phyloP scores from a whole-genome alignment of 1,140 invertebrate species.

The Drosophila rufa region DNA sequence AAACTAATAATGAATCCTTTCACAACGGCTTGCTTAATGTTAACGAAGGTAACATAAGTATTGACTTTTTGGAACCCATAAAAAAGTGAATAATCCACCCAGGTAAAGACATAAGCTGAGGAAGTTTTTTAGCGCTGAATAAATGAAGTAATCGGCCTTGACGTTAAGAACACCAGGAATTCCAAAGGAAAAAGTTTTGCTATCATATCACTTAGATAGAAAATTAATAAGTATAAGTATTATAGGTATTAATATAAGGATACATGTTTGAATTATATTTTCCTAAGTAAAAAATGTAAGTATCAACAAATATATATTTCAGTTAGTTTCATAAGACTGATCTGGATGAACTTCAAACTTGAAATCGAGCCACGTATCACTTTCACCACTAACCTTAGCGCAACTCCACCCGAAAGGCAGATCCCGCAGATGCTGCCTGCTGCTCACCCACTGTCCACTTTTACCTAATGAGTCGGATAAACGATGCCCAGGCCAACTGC shows the following conservation, averaged over 20 bases:
- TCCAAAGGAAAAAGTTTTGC: neutral
- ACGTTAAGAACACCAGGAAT: neutral
- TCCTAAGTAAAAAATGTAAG: too few species aligned
- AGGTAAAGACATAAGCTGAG: neutral
- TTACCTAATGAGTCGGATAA: conserved; percentile 75
- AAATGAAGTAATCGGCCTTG: neutral
- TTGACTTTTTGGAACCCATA: conserved; percentile 16
- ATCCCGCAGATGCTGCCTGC: conserved; percentile 2
- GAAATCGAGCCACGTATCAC: too few species aligned
- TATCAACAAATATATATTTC: too few species aligned
- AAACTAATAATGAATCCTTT: conserved; percentile 17
- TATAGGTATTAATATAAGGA: too few species aligned
- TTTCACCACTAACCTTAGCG: neutral
- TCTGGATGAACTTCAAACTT: neutral
- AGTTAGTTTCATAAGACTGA: too few species aligned
- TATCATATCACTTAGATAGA: neutral
- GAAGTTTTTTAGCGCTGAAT: neutral
- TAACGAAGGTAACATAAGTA: neutral
- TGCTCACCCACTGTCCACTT: conserved; percentile 54
- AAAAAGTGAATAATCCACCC: neutral
- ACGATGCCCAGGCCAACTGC: conserved; percentile 29
- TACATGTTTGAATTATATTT: too few species aligned
- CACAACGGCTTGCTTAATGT: conserved; percentile 23
- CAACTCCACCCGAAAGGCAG: neutral
- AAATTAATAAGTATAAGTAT: too few species aligned